These are phyloP conservation scores for Balearica regulorum DNA, from an alignment of 2,797 vertebrate species.

Conservation along the genomic window DNA sequence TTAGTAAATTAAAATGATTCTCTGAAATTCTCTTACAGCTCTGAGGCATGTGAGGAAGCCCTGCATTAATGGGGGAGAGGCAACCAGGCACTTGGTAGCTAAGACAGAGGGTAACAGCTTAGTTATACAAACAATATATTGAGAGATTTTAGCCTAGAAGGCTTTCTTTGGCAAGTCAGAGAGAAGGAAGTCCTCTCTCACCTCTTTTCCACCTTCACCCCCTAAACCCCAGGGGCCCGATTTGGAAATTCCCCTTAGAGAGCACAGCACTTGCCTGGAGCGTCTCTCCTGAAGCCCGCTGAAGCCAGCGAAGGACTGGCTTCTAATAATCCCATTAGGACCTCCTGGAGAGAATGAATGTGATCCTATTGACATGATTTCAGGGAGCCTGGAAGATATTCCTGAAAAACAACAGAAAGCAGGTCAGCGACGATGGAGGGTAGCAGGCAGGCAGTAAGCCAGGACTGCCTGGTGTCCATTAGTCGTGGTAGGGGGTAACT, in stretches of 20 bases:
- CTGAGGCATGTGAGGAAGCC: background rate
- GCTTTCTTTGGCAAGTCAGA: background rate
- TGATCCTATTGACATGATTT: conserved; percentile 94
- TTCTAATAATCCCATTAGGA: conserved; percentile 96
- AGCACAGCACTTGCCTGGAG: conserved; percentile 81
- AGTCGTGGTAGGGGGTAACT: background rate
- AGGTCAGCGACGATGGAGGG: background rate
- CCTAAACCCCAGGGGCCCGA: no score
- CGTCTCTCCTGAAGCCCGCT: conserved; percentile 94
- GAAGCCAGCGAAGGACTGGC: conserved; percentile 98
- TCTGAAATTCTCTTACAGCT: background rate
- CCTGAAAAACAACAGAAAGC: conserved; percentile 74
- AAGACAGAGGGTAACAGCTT: background rate
- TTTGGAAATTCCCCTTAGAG: background rate
- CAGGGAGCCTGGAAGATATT: conserved; percentile 86
- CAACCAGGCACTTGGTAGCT: background rate
- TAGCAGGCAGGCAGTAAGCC: background rate
- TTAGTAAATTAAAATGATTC: background rate
- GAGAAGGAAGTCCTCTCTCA: background rate
- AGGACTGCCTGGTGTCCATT: background rate
- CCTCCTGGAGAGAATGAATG: conserved; percentile 91
- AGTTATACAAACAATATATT: background rate
- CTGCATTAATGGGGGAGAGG: background rate
- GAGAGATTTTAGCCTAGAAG: background rate
- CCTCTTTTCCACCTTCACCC: background rate